These are phyloP conservation scores for Zoanthus gigantus DNA, from an alignment of 92 coral and sea anemone genomes.

Conservation along the genomic window DNA sequence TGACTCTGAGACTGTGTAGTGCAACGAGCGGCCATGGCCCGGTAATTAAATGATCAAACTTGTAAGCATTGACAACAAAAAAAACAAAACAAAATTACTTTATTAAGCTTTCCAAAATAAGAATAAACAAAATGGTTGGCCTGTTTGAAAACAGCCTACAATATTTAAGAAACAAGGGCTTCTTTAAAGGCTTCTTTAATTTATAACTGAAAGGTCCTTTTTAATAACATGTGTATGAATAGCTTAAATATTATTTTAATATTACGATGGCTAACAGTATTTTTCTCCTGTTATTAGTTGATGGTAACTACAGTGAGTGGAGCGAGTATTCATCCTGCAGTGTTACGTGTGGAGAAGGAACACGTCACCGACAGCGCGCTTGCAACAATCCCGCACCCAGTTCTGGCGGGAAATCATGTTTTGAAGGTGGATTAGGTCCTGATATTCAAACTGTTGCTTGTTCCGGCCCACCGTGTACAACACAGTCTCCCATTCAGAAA, in stretches of 20 bases:
- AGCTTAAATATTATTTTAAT: neutral
- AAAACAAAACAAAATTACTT: neutral
- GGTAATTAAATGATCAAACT: slow-evolving; percentile 16
- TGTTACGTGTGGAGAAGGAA: slow-evolving; percentile 31
- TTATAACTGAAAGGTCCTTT: neutral
- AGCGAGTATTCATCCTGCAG: slow-evolving; percentile 17
- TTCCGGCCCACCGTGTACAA: too few species aligned
- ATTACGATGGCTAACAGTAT: neutral
- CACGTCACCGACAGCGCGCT: slow-evolving; percentile 24
- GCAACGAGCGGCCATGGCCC: slow-evolving; percentile 47
- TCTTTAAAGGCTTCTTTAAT: neutral
- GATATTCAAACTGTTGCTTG: neutral
- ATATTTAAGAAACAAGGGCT: too few species aligned
- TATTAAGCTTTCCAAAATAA: too few species aligned
- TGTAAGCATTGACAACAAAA: neutral
- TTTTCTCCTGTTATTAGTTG: neutral
- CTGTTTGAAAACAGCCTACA: too few species aligned
- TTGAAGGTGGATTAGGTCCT: slow-evolving; percentile 32
- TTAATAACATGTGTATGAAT: too few species aligned
- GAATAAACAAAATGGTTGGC: too few species aligned
- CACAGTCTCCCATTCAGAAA: too few species aligned
- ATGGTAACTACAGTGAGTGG: slow-evolving; percentile 24
- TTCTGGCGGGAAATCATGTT: slow-evolving; percentile 51
- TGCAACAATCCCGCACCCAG: slow-evolving; percentile 56
- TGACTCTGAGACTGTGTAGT: slow-evolving; percentile 34